These are phyloP conservation scores for Heliconius aoede DNA, from an alignment of 2,888 invertebrate species.

Conservation along the genomic window DNA sequence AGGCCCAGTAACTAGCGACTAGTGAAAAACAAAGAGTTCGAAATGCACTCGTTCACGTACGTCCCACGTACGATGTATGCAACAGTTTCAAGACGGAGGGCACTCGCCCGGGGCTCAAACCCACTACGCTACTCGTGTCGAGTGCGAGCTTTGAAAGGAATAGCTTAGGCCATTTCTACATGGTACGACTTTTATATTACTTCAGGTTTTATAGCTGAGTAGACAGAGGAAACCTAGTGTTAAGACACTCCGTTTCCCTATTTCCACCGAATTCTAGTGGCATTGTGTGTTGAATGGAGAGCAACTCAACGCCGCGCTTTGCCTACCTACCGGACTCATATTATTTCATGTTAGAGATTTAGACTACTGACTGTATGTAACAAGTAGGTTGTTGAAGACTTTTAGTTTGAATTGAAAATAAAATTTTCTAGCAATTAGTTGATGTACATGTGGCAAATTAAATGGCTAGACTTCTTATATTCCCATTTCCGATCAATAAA, in stretches of 20 bases:
- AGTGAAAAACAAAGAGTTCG: constrained; percentile 35
- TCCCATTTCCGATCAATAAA: no score
- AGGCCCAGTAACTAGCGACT: constrained; percentile 37
- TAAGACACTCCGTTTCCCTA: neutral
- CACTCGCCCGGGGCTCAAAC: constrained; percentile 40
- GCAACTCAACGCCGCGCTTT: no score
- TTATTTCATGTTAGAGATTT: no score
- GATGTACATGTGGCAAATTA: no score
- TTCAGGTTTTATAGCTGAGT: neutral
- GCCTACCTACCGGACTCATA: no score
- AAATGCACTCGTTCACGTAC: constrained; percentile 29
- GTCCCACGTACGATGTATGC: constrained; percentile 41
- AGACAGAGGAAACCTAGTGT: neutral
- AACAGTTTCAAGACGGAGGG: constrained; percentile 44
- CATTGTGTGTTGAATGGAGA: no score
- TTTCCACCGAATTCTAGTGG: neutral
- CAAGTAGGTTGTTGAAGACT: no score
- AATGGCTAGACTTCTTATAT: no score
- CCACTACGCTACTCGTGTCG: constrained; percentile 40
- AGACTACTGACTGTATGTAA: no score
- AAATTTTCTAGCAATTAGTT: no score
- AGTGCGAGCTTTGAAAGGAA: constrained; percentile 42
- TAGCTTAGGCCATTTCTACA: constrained; percentile 33
- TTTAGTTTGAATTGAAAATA: no score
- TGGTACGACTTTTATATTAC: neutral